phyloP scores from a whole-genome alignment of 2,113 vertebrate species.

The Lepisosteus oculatus region DNA sequence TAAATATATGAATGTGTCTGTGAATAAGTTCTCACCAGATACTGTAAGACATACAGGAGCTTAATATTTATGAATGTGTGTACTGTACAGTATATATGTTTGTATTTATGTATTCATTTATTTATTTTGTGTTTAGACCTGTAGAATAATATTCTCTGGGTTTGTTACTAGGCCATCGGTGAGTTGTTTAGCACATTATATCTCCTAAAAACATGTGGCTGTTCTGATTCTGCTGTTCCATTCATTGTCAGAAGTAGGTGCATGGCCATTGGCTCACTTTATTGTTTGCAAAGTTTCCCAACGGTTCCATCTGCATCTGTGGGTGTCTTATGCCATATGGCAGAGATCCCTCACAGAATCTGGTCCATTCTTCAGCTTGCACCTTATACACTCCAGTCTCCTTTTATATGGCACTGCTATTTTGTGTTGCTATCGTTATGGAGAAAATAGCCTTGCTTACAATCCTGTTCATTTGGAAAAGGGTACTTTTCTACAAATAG shows the following conservation, averaged over 20 bases:
- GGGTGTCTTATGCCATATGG: conserved; percentile 69
- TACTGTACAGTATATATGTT: neutral
- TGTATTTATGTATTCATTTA: conserved; percentile 15
- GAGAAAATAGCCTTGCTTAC: conserved; percentile 68
- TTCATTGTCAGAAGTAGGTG: conserved; percentile 68
- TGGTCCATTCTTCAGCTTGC: conserved; percentile 75
- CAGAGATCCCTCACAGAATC: conserved; percentile 68
- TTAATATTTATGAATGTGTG: neutral
- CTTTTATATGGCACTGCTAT: conserved; percentile 61
- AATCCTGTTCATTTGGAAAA: conserved; percentile 65
- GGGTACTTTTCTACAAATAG: conserved; percentile 37
- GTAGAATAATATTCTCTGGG: conserved; percentile 52
- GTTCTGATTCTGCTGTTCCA: conserved; percentile 55
- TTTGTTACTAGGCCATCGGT: conserved; percentile 55
- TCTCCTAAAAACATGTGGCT: conserved; percentile 74
- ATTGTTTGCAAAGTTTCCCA: conserved; percentile 65
- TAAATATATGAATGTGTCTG: too few species aligned
- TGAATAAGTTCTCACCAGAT: neutral
- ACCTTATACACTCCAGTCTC: conserved; percentile 47
- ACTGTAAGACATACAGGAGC: neutral
- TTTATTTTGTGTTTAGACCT: conserved; percentile 16
- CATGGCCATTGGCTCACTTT: conserved; percentile 61
- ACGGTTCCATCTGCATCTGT: conserved; percentile 69
- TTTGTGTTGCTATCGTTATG: conserved; percentile 70
- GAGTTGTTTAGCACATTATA: conserved; percentile 62